These are phyloP conservation scores for Chrysina gloriosa DNA, from an alignment of 2,888 invertebrate species.

Conservation along the genomic window DNA sequence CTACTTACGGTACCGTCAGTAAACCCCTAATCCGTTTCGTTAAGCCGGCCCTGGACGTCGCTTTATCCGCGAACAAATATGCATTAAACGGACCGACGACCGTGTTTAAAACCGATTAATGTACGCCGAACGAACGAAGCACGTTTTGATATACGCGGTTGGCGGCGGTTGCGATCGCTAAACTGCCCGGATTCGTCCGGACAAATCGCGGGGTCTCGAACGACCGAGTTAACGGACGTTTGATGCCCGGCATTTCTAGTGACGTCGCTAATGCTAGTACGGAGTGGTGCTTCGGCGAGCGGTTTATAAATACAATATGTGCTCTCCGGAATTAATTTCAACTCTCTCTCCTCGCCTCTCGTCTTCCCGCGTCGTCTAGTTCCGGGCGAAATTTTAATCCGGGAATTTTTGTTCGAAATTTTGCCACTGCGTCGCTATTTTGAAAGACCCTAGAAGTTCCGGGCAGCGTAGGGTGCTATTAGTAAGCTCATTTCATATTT, in stretches of 20 bases:
- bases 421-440: too few relatives aligned
- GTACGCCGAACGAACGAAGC: conserved; percentile 29
- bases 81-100: conserved; percentile 22
- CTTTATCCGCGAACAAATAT: conserved; percentile 36
- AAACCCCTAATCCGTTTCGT: conserved; percentile 27
- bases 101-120: conserved; percentile 34
- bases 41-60: conserved; percentile 18
- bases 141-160: conserved; percentile 22
- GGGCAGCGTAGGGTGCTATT: too few relatives aligned
- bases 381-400: not conserved
- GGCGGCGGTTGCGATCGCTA: not conserved
- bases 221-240: conserved; percentile 8
- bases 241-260: conserved; percentile 7
- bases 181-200: conserved; percentile 11
- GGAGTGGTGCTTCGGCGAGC: not conserved
- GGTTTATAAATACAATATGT: conserved; percentile 13
- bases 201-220: not conserved
- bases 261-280: not conserved
- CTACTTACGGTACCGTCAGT: conserved; percentile 20
- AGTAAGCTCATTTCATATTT: too few relatives aligned
- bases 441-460: too few relatives aligned
- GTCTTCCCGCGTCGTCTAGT: not conserved
- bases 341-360: not conserved
- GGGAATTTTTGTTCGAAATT: conserved; percentile 8
- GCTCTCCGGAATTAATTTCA: conserved; percentile 20